phyloP scores from a whole-genome alignment of 2,888 invertebrate species.

The Linyphia triangularis region DNA sequence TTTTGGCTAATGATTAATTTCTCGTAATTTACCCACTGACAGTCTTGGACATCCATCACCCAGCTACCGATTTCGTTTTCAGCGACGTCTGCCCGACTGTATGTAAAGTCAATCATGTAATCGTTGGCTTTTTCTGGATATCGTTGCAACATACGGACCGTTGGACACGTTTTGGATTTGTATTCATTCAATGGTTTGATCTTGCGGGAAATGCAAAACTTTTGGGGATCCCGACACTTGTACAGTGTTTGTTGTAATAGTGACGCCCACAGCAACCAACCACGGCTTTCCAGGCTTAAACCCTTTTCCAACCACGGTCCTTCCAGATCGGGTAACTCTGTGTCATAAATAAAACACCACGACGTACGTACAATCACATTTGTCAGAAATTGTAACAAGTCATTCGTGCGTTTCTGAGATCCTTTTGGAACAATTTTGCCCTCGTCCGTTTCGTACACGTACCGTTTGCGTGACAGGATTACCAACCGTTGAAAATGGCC shows the following conservation, averaged over 20 bases:
- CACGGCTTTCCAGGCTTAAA: background rate
- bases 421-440: slow-evolving; percentile 23
- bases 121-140: slow-evolving; percentile 16
- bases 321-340: background rate
- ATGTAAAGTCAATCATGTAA: slow-evolving; percentile 6
- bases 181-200: slow-evolving; percentile 22
- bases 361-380: background rate
- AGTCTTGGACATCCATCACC: slow-evolving; percentile 19
- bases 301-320: background rate
- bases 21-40: slow-evolving; percentile 24
- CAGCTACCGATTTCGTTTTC: background rate
- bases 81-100: slow-evolving; percentile 23
- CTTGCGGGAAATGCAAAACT: slow-evolving; percentile 35
- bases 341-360: slow-evolving; percentile 8
- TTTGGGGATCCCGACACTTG: slow-evolving; percentile 29
- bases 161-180: slow-evolving; percentile 20
- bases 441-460: slow-evolving; percentile 3
- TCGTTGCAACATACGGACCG: slow-evolving; percentile 4
- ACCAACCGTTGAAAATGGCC: slow-evolving; percentile 9
- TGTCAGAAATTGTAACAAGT: slow-evolving; percentile 3
- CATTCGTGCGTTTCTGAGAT: slow-evolving; percentile 25
- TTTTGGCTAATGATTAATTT: slow-evolving; percentile 44
- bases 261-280: slow-evolving; percentile 17
- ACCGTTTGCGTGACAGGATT: slow-evolving; percentile 25
- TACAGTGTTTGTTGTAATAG: background rate